These are phyloP conservation scores for Recurvirostra avosetta DNA, from an alignment of 2,113 vertebrate species.

Conservation along the genomic window DNA sequence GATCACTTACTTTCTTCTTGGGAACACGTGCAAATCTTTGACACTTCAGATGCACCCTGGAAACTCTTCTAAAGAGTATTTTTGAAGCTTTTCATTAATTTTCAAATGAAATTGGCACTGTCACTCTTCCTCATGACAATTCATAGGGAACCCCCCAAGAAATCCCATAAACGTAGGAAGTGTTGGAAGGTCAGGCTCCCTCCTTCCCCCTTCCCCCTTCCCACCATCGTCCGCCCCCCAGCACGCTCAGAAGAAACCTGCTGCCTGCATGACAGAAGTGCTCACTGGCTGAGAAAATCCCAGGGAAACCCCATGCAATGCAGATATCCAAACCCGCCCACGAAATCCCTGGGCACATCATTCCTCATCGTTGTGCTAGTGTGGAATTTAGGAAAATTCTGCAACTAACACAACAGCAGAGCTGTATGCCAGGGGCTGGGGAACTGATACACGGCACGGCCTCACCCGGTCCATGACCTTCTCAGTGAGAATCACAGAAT, in stretches of 20 bases:
- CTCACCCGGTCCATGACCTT: not conserved
- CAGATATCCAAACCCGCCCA: not conserved
- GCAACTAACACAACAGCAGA: too few relatives aligned
- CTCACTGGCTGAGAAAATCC: not conserved
- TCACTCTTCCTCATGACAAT: not conserved
- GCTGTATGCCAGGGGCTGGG: not conserved
- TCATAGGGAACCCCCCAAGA: not conserved
- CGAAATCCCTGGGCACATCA: not conserved
- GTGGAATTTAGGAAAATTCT: not conserved
- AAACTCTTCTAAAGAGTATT: not conserved
- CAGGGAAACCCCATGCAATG: not conserved
- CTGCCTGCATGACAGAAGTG: too few relatives aligned
- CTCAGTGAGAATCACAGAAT: not conserved
- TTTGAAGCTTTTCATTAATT: not conserved
- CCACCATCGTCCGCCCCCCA: not conserved
- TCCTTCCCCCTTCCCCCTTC: not conserved
- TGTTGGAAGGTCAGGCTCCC: not conserved
- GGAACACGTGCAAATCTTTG: not conserved
- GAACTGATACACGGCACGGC: rapidly evolving
- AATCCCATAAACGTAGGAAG: not conserved
- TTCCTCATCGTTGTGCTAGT: not conserved
- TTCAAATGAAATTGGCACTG: not conserved
- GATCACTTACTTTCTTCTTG: not conserved
- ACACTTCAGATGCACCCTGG: not conserved
- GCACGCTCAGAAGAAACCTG: not conserved